These are phyloP conservation scores for Embidobia sp. DNA, from an alignment of 2,888 invertebrate genomes.

Conservation along the genomic window DNA sequence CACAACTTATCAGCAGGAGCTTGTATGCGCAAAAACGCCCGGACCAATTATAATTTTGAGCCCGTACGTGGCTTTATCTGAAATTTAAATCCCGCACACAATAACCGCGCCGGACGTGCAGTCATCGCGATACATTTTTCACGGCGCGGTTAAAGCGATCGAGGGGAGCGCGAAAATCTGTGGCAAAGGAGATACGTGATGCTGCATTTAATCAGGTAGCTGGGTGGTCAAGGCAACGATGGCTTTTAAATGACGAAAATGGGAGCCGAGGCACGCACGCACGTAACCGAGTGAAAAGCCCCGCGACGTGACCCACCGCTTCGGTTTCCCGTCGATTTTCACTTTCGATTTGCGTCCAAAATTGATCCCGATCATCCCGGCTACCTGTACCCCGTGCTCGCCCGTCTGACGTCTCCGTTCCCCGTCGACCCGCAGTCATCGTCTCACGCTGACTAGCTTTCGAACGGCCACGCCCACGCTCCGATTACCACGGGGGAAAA, in stretches of 20 bases:
- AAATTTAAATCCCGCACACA: conserved; percentile 1
- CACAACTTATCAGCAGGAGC: too few relatives aligned
- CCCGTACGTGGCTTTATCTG: conserved; percentile 2
- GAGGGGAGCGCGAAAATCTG: conserved; percentile 38
- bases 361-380: too few relatives aligned
- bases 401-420: too few relatives aligned
- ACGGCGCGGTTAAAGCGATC: conserved; percentile 20
- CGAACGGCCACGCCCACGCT: conserved; percentile 47
- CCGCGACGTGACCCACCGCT: conserved; percentile 5
- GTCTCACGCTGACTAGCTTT: conserved; percentile 37
- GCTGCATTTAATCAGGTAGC: conserved; percentile 41
- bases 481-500: conserved; percentile 33
- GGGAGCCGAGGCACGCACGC: conserved; percentile 29
- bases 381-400: conserved; percentile 18
- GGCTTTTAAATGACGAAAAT: conserved; percentile 30
- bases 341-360: conserved; percentile 36
- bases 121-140: conserved; percentile 24
- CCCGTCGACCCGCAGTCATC: too few relatives aligned
- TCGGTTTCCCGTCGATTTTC: conserved; percentile 28
- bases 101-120: background rate
- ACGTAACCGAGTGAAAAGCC: conserved; percentile 7
- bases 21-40: too few relatives aligned
- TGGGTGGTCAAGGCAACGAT: conserved; percentile 8
- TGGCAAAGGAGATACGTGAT: conserved; percentile 40
- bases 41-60: background rate